A percentile compares a stretch with the other conserved stretches of the same genome.
phyloP scores from a whole-genome alignment of 37 sponge, comb jelly and placozoan species.

The Dysidea cf. avara region DNA sequence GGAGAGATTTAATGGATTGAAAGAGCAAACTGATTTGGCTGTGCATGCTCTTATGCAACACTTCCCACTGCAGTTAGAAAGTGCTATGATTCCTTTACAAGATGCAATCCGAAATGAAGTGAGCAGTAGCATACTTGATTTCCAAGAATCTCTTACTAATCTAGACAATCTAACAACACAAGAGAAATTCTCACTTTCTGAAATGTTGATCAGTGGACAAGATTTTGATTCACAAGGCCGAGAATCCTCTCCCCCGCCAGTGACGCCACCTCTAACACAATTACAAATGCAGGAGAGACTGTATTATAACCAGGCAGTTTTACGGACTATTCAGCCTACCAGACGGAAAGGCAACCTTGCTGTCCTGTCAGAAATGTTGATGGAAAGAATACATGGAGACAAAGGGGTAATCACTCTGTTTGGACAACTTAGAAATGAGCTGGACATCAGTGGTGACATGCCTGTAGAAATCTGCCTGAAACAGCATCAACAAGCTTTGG shows the following conservation, averaged over 20 bases:
- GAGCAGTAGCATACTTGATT: conserved; percentile 48
- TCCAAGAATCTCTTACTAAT: conserved; percentile 33
- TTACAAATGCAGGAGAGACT: conserved; percentile 69
- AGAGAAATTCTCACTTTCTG: conserved; percentile 9
- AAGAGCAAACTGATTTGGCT: conserved; percentile 36
- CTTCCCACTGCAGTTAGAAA: conserved; percentile 43
- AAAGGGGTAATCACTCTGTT: conserved; percentile 57
- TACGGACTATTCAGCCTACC: conserved; percentile 40
- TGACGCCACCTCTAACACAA: conserved; percentile 26
- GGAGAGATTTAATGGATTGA: conserved; percentile 31
- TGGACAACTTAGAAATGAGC: conserved; percentile 27
- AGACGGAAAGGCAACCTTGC: conserved; percentile 51
- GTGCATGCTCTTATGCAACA: conserved; percentile 56
- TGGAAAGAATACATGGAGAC: conserved; percentile 56
- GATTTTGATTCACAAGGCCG: neutral
- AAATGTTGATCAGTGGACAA: neutral
- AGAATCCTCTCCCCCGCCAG: neutral
- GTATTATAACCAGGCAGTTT: conserved; percentile 62
- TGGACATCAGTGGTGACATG: conserved; percentile 17
- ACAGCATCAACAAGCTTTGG: conserved; percentile 48
- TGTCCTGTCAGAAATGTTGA: conserved; percentile 45
- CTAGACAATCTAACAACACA: conserved; percentile 27
- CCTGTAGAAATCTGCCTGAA: conserved; percentile 53
- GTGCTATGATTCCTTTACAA: conserved; percentile 30
- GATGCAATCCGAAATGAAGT: conserved; percentile 56